Evolutionary conservation across 2,797 vertebrate species (phyloP).

Genomic region (Cetoscarus ocellatus): DNA sequence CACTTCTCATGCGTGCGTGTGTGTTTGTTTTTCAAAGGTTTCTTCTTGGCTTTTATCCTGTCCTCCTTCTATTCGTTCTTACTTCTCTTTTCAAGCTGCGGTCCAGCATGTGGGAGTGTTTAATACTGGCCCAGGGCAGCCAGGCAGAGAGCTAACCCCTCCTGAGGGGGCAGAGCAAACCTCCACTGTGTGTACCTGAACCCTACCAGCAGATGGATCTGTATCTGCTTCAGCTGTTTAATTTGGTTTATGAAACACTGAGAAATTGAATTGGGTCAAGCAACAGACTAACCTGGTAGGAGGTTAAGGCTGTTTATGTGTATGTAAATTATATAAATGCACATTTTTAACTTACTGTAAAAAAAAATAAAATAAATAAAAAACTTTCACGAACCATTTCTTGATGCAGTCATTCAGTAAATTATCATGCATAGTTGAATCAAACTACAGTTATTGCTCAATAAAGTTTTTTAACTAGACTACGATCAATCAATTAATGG

Average conservation of each 20-base stretch:
- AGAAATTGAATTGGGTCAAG: background rate
- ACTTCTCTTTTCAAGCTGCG: constrained; percentile 30
- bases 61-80: background rate
- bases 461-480: no score
- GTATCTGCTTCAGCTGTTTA: constrained; percentile 34
- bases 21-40: constrained; percentile 6
- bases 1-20: constrained; percentile 16
- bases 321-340: no score
- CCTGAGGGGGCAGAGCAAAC: constrained; percentile 41
- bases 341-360: no score
- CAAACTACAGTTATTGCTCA: no score
- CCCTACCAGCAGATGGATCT: constrained; percentile 46
- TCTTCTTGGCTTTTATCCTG: background rate
- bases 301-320: no score
- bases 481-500: no score
- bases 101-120: constrained; percentile 68
- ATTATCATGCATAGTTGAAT: no score
- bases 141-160: constrained; percentile 38
- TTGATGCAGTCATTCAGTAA: no score
- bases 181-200: constrained; percentile 39
- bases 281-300: no score
- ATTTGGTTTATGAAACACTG: constrained; percentile 8
- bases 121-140: constrained; percentile 62
- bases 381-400: no score
- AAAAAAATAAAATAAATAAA: no score